A percentile compares a stretch with the other conserved stretches of the same genome.
phyloP scores from a whole-genome alignment of 1,140 invertebrate species.

The Caenorhabditis brenneri region DNA sequence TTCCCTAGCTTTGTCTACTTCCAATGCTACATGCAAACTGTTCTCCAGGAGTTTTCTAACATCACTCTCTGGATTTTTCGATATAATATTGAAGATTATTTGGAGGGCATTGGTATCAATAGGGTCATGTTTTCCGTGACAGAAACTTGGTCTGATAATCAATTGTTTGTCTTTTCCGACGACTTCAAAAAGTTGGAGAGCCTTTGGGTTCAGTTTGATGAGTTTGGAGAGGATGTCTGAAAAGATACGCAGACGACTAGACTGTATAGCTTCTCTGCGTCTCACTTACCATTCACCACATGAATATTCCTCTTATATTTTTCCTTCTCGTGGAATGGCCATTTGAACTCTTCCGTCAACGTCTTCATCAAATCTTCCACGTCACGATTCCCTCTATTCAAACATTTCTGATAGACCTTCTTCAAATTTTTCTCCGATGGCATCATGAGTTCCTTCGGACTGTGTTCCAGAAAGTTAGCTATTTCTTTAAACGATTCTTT shows the following conservation, averaged over 20 bases:
- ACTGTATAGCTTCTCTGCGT: no score
- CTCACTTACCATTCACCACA: no score
- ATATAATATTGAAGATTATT: neutral
- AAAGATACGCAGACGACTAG: no score
- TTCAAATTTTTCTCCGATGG: neutral
- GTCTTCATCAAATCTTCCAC: neutral
- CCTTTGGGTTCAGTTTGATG: neutral
- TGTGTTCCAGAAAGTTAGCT: neutral
- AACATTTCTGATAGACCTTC: neutral
- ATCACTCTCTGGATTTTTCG: neutral
- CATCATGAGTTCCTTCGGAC: neutral
- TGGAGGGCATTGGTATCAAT: neutral
- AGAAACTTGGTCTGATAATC: neutral
- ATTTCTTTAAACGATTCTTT: neutral
- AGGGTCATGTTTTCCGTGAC: neutral
- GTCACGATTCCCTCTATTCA: neutral
- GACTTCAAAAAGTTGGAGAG: neutral
- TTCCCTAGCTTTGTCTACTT: neutral
- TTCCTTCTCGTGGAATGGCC: neutral
- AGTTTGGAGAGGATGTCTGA: neutral
- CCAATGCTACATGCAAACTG: neutral
- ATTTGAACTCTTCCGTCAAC: neutral
- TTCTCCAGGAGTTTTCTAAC: neutral
- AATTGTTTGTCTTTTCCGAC: neutral
- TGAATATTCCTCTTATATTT: no score